Base-by-base conservation (phyloP, 92 coral and sea anemone species). In the Palythoa grandiflora region DNA sequence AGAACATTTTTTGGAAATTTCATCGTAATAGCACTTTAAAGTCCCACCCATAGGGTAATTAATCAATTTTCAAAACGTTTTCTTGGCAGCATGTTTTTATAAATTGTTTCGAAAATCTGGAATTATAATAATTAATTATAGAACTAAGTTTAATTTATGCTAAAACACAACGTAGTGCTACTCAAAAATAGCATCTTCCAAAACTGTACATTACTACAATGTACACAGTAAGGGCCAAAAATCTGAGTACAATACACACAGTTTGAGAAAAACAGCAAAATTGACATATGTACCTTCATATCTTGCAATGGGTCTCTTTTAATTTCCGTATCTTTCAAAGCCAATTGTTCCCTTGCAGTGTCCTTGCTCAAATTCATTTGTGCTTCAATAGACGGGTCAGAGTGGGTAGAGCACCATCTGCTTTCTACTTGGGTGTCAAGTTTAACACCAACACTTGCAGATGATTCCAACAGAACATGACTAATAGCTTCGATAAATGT, bases 271-370 rank as follows among this genome's bases (percentile, higher is more conserved):
- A n/a, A 28, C 8, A 63, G 0, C 28, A 3, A n/a, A 3, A n/a
- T 17, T 63, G n/a, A 1, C 21, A 21, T n/a, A 76, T 55, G 36
- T 47, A 81, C 86, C 75, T 81, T 81, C 2, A 81, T 35, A 50
- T 81, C 63, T 4, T 35, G 86, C 20, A 3, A 35, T 6, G 2
- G 21, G 19, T 50, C 28, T 20, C 74, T 20, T 12, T 6, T 36
- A 6, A 10, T 14, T 66, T 6, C 5, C 21, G 66, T 63, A 35
- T 81, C 86, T 21, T 81, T 28, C 86, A n/a, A 81, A 13, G 59
- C 19, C 2, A 21, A 74, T 2, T 3, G 20, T 15, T 66, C 35
- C 28, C 10, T 47, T 17, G 47, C 48, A 12, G 40, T 17, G 44
- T 9, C 75, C 21, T 3, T 3, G 3, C 14, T 13, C 12, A 8